Conservation (phyloP, 2,888 invertebrate genomes). For the Oxycera nigricornis region DNA sequence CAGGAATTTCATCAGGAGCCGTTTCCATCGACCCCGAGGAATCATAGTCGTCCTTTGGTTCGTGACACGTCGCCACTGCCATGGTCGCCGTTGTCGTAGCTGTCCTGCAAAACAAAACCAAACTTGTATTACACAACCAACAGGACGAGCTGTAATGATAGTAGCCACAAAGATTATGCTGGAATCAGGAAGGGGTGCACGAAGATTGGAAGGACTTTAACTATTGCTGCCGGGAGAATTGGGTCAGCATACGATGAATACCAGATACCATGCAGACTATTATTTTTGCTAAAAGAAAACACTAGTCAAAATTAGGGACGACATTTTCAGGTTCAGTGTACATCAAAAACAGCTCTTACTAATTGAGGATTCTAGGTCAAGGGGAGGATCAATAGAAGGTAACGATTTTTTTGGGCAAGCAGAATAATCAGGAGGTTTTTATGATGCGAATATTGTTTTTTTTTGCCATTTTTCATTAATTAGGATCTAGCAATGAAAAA, state of each 20-base stretch:
- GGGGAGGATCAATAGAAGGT: too few relatives aligned
- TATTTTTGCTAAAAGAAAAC: not conserved
- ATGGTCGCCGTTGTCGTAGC: slow-evolving; percentile 20
- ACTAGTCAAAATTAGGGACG: not conserved
- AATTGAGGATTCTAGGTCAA: too few relatives aligned
- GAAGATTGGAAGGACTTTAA: not conserved
- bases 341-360: too few relatives aligned
- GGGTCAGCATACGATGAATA: not conserved
- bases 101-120: slow-evolving; percentile 37
- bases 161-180: not conserved
- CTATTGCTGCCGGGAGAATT: not conserved
- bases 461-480: too few relatives aligned
- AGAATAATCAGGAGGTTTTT: too few relatives aligned
- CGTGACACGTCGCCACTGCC: not conserved
- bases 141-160: slow-evolving; percentile 22
- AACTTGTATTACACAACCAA: slow-evolving; percentile 15
- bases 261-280: not conserved
- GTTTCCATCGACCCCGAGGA: slow-evolving; percentile 54
- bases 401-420: too few relatives aligned
- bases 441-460: too few relatives aligned
- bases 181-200: not conserved
- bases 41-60: slow-evolving; percentile 49
- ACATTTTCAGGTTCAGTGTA: not conserved
- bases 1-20: slow-evolving; percentile 70
- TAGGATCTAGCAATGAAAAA: too few relatives aligned